Conservation (phyloP, 2,113 vertebrate species). For the Myotis lucifugus region DNA sequence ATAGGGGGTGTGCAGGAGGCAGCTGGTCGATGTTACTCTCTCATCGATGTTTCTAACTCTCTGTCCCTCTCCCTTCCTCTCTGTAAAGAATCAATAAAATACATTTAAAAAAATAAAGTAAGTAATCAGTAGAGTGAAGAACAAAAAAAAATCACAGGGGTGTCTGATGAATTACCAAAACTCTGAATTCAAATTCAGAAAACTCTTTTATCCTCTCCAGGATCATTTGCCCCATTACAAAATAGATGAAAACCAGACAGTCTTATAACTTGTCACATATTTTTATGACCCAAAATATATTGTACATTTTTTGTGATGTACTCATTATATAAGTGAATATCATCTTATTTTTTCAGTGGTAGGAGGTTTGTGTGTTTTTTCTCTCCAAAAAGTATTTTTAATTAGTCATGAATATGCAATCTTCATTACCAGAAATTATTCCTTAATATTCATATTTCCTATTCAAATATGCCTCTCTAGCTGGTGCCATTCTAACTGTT, state of each 20-base stretch:
- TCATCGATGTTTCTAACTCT: too few species aligned
- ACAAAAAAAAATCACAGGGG: neutral
- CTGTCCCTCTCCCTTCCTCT: too few species aligned
- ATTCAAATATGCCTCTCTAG: neutral
- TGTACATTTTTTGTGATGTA: neutral
- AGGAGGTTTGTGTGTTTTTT: neutral
- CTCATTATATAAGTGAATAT: neutral
- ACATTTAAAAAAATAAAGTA: neutral
- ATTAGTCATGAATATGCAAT: neutral
- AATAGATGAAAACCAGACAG: neutral
- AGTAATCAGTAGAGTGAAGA: neutral
- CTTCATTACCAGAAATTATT: neutral
- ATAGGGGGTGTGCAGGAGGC: too few species aligned
- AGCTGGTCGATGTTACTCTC: too few species aligned
- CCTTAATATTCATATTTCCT: neutral
- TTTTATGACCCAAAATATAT: neutral
- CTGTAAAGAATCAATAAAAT: too few species aligned
- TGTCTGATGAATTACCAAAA: constrained; percentile 28
- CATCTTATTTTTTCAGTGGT: neutral
- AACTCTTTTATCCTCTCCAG: constrained; percentile 25
- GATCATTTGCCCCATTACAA: neutral
- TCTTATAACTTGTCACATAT: neutral
- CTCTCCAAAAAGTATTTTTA: neutral
- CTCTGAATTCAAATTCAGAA: constrained; percentile 52
- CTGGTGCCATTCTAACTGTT: neutral